phyloP scores from a whole-genome alignment of 2,113 vertebrate genomes.

The Polypterus senegalus region DNA sequence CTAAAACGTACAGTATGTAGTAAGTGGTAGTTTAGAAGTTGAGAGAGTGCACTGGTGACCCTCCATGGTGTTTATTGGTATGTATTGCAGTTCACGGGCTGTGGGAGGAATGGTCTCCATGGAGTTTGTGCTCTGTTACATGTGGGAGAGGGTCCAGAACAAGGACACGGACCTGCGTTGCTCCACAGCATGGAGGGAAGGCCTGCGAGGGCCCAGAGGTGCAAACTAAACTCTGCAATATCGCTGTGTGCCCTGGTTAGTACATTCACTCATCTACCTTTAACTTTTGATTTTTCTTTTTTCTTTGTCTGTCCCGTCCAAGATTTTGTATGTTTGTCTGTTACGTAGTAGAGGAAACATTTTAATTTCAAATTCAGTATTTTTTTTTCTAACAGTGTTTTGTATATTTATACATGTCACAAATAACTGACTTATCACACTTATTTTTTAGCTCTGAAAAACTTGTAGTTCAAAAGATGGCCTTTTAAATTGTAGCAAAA shows the following conservation, averaged over 20 bases:
- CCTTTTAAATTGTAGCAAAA: no score
- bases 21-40: neutral
- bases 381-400: no score
- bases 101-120: constrained; percentile 86
- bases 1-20: no score
- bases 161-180: constrained; percentile 71
- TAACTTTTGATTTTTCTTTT: neutral
- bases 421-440: no score
- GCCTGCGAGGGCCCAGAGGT: constrained; percentile 67
- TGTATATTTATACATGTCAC: no score
- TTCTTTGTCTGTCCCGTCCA: neutral
- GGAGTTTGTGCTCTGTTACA: constrained; percentile 91
- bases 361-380: no score
- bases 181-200: constrained; percentile 52
- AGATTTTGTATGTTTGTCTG: neutral
- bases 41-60: constrained; percentile 23
- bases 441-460: no score
- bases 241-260: constrained; percentile 84
- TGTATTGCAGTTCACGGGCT: constrained; percentile 77
- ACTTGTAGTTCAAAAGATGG: no score
- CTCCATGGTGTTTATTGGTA: constrained; percentile 26
- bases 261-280: constrained; percentile 45
- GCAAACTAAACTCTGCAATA: constrained; percentile 89
- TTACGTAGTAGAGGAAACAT: neutral
- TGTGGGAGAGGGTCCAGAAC: constrained; percentile 85